Evolutionary conservation across 2,113 vertebrate genomes (phyloP), one percentile per base, ranked within the genome.

Genomic region (Halichoerus grypus): DNA sequence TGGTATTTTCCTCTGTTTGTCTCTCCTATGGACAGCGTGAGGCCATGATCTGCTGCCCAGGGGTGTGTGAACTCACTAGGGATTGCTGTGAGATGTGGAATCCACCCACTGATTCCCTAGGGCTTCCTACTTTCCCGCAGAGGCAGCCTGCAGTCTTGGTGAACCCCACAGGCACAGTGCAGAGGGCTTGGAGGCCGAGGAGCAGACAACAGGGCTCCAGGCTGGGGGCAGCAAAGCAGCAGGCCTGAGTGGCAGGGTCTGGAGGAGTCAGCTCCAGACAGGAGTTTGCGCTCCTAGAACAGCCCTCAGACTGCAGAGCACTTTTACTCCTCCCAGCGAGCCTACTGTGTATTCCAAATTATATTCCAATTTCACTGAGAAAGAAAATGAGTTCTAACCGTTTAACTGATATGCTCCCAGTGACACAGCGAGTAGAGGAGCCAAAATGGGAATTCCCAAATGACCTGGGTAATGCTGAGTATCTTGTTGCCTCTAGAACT

Each of bases 361-460:
- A 8, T 46, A 11, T 46, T 57, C 85, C 91, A 59, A 81, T 53
- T 94, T 88, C 82, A 67, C 26, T 77, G 57, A 51, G 63, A 72
- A 81, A 55, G 85, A 77, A 79, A 61, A 79, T 22, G 51, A 74
- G 7, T 87, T 96, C 55, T 51, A 21, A 24, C 12, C 2, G 7
- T 28, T 89, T 65, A 87, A 71, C 31, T 76, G 53, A 61, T 65
- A 77, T 51, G 16, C 42, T 86, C 21, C 85, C 53, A 21, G 61
- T 46, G 49, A 57, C 61, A 46, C 55, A 76, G 19, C 0, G 9
- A 71, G 53, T 26, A 7, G 21, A 80, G 36, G 39, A 74, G 51
- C 21, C 69, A 53, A 57, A 15, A 22, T 33, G 46, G 65, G 8
- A 39, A 84, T 46, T 74, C 14, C 36, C 2, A 7, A 0, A 36